These are phyloP conservation scores for Erethizon dorsatum DNA, from an alignment of 2,797 vertebrate genomes.

Conservation along the genomic window DNA sequence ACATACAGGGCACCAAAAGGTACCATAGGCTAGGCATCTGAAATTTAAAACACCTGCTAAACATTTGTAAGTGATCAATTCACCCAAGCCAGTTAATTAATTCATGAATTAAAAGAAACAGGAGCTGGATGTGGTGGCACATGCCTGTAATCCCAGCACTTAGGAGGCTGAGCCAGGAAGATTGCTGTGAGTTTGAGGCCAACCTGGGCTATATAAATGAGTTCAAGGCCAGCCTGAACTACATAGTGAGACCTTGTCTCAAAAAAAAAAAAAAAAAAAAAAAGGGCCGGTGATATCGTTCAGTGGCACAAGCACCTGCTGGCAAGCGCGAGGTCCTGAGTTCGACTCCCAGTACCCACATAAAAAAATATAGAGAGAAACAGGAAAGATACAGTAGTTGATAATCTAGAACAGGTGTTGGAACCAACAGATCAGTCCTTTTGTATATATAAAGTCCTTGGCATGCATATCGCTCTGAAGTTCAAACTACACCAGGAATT, in stretches of 20 bases:
- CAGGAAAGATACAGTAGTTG: background rate
- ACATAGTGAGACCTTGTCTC: no score
- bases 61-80: background rate
- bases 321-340: no score
- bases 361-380: no score
- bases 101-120: conserved; percentile 15
- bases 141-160: no score
- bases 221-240: no score
- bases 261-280: no score
- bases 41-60: conserved; percentile 49
- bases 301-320: no score
- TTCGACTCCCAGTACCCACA: no score
- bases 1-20: background rate
- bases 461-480: background rate
- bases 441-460: background rate
- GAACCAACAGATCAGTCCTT: background rate
- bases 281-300: no score
- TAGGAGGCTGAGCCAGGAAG: no score
- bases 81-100: background rate
- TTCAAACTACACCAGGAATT: background rate
- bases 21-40: background rate
- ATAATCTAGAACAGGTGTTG: background rate
- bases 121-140: background rate
- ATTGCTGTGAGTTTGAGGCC: no score
- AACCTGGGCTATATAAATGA: no score